A percentile compares a stretch with the other conserved stretches of the same genome.
Evolutionary conservation across 2,888 invertebrate genomes (phyloP).

Genomic region (Hedychridium roseum): DNA sequence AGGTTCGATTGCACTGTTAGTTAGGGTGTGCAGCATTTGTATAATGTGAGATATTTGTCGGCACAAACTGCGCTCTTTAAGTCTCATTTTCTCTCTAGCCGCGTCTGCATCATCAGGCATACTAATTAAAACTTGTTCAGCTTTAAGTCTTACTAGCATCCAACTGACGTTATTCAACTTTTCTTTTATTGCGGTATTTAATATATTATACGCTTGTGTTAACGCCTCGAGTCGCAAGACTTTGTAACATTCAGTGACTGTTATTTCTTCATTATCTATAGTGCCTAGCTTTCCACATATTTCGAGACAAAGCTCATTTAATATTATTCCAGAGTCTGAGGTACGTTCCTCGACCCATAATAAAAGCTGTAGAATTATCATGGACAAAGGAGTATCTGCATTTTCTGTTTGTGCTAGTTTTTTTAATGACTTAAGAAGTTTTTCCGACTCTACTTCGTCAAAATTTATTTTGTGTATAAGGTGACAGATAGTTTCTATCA

Average conservation of each 20-base stretch:
- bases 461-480: constrained; percentile 47
- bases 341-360: constrained; percentile 49
- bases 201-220: constrained; percentile 54
- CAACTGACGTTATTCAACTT: constrained; percentile 52
- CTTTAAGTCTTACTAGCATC: constrained; percentile 51
- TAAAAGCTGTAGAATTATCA: constrained; percentile 44
- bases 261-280: constrained; percentile 60
- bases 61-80: constrained; percentile 68
- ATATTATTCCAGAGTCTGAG: constrained; percentile 40
- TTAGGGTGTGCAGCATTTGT: constrained; percentile 65
- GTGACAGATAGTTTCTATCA: constrained; percentile 50
- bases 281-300: constrained; percentile 62
- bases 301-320: constrained; percentile 63
- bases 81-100: constrained; percentile 65
- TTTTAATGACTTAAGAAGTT: constrained; percentile 23
- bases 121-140: constrained; percentile 44
- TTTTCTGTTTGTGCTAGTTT: constrained; percentile 36
- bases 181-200: constrained; percentile 60
- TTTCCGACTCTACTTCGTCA: constrained; percentile 28
- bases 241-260: constrained; percentile 42
- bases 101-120: constrained; percentile 42
- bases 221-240: constrained; percentile 58
- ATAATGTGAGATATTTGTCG: constrained; percentile 69
- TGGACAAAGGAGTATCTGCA: constrained; percentile 31
- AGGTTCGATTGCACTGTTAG: constrained; percentile 66